Percentiles rank a stretch among this genome's conserved stretches.
Evolutionary conservation across 2,113 vertebrate species (phyloP).

Genomic region (Blennius ocellaris): DNA sequence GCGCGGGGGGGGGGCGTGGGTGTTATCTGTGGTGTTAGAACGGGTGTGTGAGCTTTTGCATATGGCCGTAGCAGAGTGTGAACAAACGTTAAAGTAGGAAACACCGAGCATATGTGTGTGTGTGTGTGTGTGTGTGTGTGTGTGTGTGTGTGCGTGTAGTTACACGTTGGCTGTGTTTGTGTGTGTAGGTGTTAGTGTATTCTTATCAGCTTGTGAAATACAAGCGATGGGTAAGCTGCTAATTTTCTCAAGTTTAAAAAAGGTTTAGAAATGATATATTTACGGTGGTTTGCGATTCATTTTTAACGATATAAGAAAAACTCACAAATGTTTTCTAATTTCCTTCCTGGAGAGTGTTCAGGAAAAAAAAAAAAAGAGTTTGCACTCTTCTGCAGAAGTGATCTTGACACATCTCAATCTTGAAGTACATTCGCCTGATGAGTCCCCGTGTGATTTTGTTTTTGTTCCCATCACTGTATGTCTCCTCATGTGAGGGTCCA

Average conservation of each 20-base stretch:
- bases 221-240: background rate
- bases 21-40: too few species aligned
- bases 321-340: too few species aligned
- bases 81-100: too few species aligned
- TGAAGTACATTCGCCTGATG: constrained; percentile 2
- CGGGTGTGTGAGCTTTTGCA: too few species aligned
- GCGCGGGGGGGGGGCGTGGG: too few species aligned
- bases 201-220: constrained; percentile 34
- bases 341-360: constrained; percentile 2
- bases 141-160: too few species aligned
- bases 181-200: constrained; percentile 38
- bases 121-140: too few species aligned
- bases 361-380: background rate
- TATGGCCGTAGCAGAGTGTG: too few species aligned
- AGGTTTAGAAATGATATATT: constrained; percentile 15
- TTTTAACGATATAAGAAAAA: too few species aligned
- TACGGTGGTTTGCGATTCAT: background rate
- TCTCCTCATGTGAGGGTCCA: background rate
- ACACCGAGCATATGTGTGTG: background rate
- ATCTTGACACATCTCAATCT: background rate
- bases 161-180: constrained; percentile 29
- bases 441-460: constrained; percentile 3
- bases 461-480: background rate
- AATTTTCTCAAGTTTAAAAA: background rate
- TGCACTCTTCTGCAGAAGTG: constrained; percentile 1